Conservation (phyloP, 2,888 invertebrate genomes). For the Osedax fenrisi region DNA sequence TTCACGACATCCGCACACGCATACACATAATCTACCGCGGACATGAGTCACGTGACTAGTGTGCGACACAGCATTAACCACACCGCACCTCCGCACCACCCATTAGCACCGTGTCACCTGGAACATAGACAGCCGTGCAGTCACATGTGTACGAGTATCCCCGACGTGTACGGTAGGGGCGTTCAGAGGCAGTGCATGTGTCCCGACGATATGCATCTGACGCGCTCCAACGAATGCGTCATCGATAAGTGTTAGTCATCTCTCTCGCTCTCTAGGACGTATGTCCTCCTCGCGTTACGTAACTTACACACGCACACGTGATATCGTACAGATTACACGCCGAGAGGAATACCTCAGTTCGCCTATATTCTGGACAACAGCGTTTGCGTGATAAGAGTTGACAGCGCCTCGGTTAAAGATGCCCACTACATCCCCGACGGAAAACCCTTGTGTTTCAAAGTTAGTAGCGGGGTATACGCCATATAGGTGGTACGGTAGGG, state of each 20-base stretch:
- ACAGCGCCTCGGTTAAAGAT: not conserved
- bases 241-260: not conserved
- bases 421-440: not conserved
- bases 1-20: not conserved
- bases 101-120: not conserved
- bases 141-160: not conserved
- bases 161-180: not conserved
- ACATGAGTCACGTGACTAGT: too few species aligned
- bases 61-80: too few species aligned
- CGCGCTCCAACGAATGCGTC: not conserved
- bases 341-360: not conserved
- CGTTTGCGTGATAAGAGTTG: not conserved
- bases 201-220: not conserved
- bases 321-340: not conserved
- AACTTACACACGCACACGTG: not conserved
- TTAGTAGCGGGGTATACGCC: not conserved
- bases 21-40: too few species aligned
- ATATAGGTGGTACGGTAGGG: too few species aligned
- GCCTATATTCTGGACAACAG: not conserved
- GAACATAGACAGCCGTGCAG: not conserved
- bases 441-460: not conserved
- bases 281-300: not conserved
- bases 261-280: too few species aligned
- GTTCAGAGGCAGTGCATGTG: not conserved
- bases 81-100: not conserved